Evolutionary conservation across 1,140 invertebrate genomes (phyloP), one percentile per base, ranked within the genome.

Genomic region (Bacillus rossius): DNA sequence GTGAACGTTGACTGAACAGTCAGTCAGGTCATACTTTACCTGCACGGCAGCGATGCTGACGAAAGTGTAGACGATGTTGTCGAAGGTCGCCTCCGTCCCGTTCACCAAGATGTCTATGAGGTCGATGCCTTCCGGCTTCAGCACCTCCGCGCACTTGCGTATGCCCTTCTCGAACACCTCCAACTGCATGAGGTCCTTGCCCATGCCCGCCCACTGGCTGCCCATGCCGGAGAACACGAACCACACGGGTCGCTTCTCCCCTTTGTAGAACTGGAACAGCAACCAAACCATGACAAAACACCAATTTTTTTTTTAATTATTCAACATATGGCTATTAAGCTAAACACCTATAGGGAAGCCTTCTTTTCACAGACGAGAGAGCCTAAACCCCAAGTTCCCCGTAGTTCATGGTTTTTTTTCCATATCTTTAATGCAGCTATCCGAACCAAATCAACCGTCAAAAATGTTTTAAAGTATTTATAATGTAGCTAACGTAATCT

Each of bases 221-320:
- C 96, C 96, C 94, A 98, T 98, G 34, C 96, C 96, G 47, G 94
- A 90, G 75, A 96, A 99, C 37, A 98, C 79, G 72, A 84, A 97
- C 91, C 94, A 98, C 22, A 98, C 74, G 1, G 94, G 94, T 23
- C 90, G 81, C 61, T 81, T 82, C 29, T 86, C 83, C 37, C 65
- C 61, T 34, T 70, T 71, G 13, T 69, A 47, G 45, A 59, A 20
- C 60, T 64, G 61, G 38, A 42, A 61, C 48, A 13, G 56, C 17
- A 47, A 55, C 55, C 20, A 52, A 47, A 29, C 29, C 2, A 19
- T 42, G 14, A 37, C 38, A 54, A 10, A 13, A n/a, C 38, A n/a
- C n/a, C n/a, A n/a, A n/a, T n/a, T n/a, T n/a, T n/a, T n/a, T n/a
- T n/a, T n/a, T n/a, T n/a, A n/a, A n/a, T n/a, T n/a, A n/a, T n/a